A percentile compares a stretch with the other conserved stretches of the same genome.
phyloP scores from a whole-genome alignment of 2,888 invertebrate genomes.

The Blomia tropicalis region DNA sequence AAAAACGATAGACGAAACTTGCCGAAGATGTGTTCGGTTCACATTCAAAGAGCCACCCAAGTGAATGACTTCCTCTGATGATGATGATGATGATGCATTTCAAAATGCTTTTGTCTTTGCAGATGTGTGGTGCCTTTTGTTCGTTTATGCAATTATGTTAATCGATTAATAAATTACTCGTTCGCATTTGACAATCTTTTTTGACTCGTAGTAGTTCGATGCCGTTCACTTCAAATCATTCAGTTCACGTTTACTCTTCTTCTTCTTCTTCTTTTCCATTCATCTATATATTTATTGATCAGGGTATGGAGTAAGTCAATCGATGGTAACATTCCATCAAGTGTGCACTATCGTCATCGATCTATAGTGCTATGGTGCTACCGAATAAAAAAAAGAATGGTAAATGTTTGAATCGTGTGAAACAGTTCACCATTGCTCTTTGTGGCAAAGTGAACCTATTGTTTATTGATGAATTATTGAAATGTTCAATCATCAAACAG shows the following conservation, averaged over 20 bases:
- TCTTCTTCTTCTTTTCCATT: too few relatives aligned
- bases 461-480: conserved; percentile 17
- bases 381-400: too few relatives aligned
- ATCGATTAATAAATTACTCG: conserved; percentile 2
- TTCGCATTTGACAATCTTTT: not conserved
- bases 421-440: too few relatives aligned
- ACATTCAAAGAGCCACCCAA: conserved; percentile 11
- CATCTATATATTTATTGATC: too few relatives aligned
- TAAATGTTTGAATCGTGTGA: too few relatives aligned
- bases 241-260: not conserved
- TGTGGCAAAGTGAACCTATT: not conserved
- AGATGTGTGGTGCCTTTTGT: not conserved
- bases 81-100: not conserved
- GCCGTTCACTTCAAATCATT: not conserved
- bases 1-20: too few relatives aligned
- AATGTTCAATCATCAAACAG: conserved; percentile 15
- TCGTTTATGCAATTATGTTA: not conserved
- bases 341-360: not conserved
- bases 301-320: too few relatives aligned
- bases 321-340: too few relatives aligned
- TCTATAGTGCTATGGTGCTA: too few relatives aligned
- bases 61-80: conserved; percentile 12
- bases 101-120: conserved; percentile 1
- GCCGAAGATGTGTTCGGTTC: too few relatives aligned
- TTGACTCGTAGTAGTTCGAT: not conserved